These are phyloP conservation scores for Lapara coniferarum DNA, from an alignment of 2,888 invertebrate species.

Conservation along the genomic window DNA sequence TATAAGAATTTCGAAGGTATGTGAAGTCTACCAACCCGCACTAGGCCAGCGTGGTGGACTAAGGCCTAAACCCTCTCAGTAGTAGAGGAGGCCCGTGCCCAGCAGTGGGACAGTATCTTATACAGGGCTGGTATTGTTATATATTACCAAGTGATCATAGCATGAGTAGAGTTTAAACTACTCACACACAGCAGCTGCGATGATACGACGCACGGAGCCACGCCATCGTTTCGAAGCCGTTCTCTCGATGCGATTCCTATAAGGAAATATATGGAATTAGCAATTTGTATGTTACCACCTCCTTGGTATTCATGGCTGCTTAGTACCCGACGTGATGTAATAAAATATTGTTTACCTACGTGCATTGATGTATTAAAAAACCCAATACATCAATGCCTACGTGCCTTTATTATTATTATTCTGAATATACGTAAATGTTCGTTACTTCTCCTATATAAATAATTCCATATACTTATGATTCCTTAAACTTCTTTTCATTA, in stretches of 20 bases:
- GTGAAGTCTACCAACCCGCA: no score
- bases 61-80: no score
- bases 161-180: conserved; percentile 31
- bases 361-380: no score
- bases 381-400: no score
- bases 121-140: no score
- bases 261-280: conserved; percentile 39
- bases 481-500: no score
- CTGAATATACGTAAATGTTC: not conserved
- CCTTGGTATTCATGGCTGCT: conserved; percentile 24
- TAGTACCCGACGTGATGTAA: conserved; percentile 20
- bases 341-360: conserved; percentile 12
- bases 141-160: conserved; percentile 35
- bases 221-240: conserved; percentile 76
- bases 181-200: conserved; percentile 73
- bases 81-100: no score
- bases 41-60: no score
- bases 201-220: conserved; percentile 67
- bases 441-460: not conserved
- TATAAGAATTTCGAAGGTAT: no score
- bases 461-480: not conserved
- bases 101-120: no score
- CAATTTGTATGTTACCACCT: conserved; percentile 23
- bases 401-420: not conserved
- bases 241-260: conserved; percentile 74